Conservation (phyloP, 1,140 invertebrate species). For the Sarcophaga peregrina region DNA sequence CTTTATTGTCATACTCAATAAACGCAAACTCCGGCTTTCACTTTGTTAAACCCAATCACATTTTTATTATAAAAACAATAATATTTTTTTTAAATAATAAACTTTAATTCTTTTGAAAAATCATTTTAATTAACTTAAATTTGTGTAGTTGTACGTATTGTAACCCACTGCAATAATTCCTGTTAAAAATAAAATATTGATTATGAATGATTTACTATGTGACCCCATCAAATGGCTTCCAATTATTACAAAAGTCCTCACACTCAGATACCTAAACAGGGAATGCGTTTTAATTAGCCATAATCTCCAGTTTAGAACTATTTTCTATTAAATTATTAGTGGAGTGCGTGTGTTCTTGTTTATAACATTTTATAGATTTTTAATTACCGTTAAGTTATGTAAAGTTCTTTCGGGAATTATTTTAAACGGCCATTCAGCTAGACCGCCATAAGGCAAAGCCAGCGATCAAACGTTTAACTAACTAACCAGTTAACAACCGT, state of each 20-base stretch:
- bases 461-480: neutral
- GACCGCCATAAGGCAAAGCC: too few relatives aligned
- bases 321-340: neutral
- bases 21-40: too few relatives aligned
- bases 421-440: slow-evolving; percentile 9
- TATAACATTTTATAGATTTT: slow-evolving; percentile 18
- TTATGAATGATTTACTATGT: slow-evolving; percentile 16
- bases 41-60: too few relatives aligned
- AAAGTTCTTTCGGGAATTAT: neutral
- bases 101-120: too few relatives aligned
- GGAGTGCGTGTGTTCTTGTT: neutral
- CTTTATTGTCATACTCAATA: too few relatives aligned
- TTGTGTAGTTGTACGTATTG: too few relatives aligned
- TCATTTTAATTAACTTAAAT: too few relatives aligned
- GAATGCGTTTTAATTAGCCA: neutral
- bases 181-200: slow-evolving; percentile 17
- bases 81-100: too few relatives aligned
- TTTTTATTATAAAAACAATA: too few relatives aligned
- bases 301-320: neutral
- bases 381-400: slow-evolving; percentile 25
- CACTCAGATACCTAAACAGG: neutral
- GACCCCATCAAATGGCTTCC: neutral
- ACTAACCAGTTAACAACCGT: neutral
- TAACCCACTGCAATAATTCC: neutral
- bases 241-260: neutral